phyloP scores from a whole-genome alignment of 2,888 invertebrate genomes.

The Pinctada fucata region DNA sequence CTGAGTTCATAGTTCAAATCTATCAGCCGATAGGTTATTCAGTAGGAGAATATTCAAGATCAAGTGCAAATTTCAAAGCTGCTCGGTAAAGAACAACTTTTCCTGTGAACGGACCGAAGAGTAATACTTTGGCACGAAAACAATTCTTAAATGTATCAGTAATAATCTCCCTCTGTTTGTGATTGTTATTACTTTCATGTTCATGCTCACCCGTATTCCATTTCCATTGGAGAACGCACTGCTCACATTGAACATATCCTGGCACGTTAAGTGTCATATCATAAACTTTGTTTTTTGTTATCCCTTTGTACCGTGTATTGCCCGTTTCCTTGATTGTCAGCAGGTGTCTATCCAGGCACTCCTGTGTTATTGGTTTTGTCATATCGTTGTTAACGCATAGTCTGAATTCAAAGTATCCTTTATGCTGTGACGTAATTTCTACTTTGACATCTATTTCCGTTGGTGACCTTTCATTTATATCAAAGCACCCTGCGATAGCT shows the following conservation, averaged over 20 bases:
- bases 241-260: neutral
- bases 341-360: slow-evolving; percentile 5
- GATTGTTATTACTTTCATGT: no score
- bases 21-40: no score
- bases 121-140: no score
- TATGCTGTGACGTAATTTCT: slow-evolving; percentile 12
- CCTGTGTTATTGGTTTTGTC: slow-evolving; percentile 3
- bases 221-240: neutral
- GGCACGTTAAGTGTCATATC: neutral
- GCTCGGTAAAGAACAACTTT: no score
- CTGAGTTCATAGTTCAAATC: no score
- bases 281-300: neutral
- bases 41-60: no score
- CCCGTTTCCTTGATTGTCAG: neutral
- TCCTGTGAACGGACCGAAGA: no score
- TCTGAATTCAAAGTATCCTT: slow-evolving; percentile 22
- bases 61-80: no score
- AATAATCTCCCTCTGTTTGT: no score
- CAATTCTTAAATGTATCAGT: no score
- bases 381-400: slow-evolving; percentile 16
- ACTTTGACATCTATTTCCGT: neutral
- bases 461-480: no score
- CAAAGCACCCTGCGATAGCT: slow-evolving; percentile 17
- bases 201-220: neutral
- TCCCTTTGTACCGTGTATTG: slow-evolving; percentile 1